Base-by-base conservation (phyloP, 1,140 invertebrate species). In the Philopotamus ludificatus region DNA sequence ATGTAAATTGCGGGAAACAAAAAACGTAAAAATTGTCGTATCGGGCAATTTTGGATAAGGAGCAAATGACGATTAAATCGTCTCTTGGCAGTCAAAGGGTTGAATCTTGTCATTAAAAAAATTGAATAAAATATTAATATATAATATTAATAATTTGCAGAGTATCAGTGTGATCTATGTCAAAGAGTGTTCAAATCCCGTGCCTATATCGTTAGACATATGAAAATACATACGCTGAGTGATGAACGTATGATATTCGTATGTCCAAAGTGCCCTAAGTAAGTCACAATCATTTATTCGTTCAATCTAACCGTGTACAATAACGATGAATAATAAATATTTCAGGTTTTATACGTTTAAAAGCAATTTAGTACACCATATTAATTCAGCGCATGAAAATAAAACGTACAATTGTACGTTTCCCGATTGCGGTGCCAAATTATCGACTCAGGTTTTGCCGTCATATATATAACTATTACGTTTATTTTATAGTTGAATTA, bases 241-340 rank as follows among this genome's bases (percentile, higher is more conserved):
- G 34, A 66, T 3, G 55, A 68, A 65, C 63, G 54, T 50, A 68
- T 70, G 59, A 72, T 71, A 44, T 80, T 76, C 68, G 44, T 39
- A 3, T 82, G 81, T 70, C 74, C 76, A 55, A 72, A 76, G 62
- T 82, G 81, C 74, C 54, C 72, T 39, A 77, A 77, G 78, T 79
- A 74, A 71, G 50, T 39, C 42, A 42, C 66, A 26, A 26, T 61
- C n/a, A 61, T 18, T 2, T 18, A 23, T 54, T 63, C 26, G 8
- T 20, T 16, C 7, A 18, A 41, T 63, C 25, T 26, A 9, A 34
- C 3, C 3, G 12, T 22, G 12, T 18, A 21, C 2, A 20, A 1
- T 3, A 21, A 39, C 20, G 15, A 4, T 39, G 25, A 26, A 47
- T 42, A 21, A 42, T 62, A 18, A 58, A 58, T 28, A 39, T 70